Conservation (phyloP, 2,888 invertebrate genomes). For the Tipula confusa region DNA sequence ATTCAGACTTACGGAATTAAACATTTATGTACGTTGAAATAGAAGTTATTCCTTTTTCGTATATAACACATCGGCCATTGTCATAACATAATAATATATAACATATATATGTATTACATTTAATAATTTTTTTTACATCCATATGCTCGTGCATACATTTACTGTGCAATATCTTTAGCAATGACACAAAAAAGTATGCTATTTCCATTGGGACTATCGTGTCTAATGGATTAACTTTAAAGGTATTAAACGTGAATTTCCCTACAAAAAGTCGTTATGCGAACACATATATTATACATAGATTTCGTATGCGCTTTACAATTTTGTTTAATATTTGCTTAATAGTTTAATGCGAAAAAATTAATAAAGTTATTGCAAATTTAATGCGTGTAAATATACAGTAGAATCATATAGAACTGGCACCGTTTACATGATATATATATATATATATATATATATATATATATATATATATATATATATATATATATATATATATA, state of each 20-base stretch:
- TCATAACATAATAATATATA: background rate
- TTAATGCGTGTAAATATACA: background rate
- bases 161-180: background rate
- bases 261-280: background rate
- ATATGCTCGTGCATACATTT: background rate
- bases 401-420: background rate
- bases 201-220: constrained; percentile 12
- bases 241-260: background rate
- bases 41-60: too few species aligned
- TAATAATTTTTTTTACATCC: background rate
- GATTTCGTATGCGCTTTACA: background rate
- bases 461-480: too few species aligned
- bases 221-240: constrained; percentile 20
- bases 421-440: background rate
- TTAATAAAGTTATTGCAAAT: constrained; percentile 4
- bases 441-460: background rate
- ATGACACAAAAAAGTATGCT: background rate
- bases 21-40: background rate
- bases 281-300: background rate
- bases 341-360: background rate
- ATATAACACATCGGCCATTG: background rate
- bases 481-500: too few species aligned
- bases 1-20: background rate
- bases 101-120: too few species aligned
- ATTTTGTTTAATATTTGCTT: background rate